Conservation (phyloP, 2,113 vertebrate species). For the Melanocharis versteri region DNA sequence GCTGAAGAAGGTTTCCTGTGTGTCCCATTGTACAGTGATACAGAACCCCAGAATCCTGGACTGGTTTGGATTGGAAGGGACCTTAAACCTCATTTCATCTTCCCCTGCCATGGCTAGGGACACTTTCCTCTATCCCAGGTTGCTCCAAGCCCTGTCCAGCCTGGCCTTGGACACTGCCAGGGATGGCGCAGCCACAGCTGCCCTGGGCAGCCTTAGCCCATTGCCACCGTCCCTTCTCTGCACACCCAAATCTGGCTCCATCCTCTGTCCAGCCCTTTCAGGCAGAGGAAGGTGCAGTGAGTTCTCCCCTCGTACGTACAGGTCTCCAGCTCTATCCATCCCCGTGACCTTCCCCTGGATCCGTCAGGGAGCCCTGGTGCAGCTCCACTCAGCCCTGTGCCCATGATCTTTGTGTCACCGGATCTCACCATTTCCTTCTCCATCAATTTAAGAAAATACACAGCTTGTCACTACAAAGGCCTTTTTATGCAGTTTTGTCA, state of each 20-base stretch:
- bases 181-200: neutral
- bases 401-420: neutral
- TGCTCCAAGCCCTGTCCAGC: fast-evolving
- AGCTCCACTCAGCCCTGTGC: neutral
- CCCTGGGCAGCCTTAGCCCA: neutral
- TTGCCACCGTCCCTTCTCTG: neutral
- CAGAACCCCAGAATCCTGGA: neutral
- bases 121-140: fast-evolving
- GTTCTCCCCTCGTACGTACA: neutral
- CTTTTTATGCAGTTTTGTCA: neutral
- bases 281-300: neutral
- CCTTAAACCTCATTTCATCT: neutral
- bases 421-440: neutral
- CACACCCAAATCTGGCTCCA: neutral
- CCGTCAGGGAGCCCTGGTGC: neutral
- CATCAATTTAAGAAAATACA: neutral
- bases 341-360: neutral
- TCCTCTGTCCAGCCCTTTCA: neutral
- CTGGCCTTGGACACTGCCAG: neutral
- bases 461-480: neutral
- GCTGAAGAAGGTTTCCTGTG: neutral
- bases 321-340: neutral
- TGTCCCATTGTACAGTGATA: fast-evolving
- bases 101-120: neutral
- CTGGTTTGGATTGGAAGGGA: neutral